phyloP scores from a whole-genome alignment of 2,113 vertebrate species.

The Diglossa brunneiventris region DNA sequence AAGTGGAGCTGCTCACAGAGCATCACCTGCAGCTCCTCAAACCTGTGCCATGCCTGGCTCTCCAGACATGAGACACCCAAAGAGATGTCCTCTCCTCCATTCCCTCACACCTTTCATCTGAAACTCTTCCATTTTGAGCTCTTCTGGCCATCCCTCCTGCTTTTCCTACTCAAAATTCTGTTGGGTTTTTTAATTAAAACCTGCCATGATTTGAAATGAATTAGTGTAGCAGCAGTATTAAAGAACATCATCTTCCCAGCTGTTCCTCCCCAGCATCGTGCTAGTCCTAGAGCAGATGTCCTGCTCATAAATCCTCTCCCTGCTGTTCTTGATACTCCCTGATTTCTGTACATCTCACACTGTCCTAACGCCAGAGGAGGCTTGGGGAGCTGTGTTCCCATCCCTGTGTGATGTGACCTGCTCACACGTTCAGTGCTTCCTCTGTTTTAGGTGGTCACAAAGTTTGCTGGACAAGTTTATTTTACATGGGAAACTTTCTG shows the following conservation, averaged over 20 bases:
- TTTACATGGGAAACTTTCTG: background rate
- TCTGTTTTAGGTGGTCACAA: background rate
- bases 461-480: background rate
- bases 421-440: background rate
- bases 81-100: background rate
- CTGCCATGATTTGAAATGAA: background rate
- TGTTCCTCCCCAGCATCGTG: background rate
- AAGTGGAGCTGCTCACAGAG: background rate
- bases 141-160: background rate
- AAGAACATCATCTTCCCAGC: background rate
- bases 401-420: background rate
- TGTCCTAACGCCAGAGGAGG: background rate
- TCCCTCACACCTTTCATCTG: background rate
- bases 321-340: background rate
- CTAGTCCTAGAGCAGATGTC: background rate
- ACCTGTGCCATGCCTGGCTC: background rate
- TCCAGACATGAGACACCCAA: background rate
- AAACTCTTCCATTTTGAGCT: background rate
- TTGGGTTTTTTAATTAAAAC: background rate
- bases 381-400: background rate
- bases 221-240: background rate
- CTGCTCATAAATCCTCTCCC: background rate
- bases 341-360: fast-evolving
- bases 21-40: background rate
- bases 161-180: background rate